phyloP scores from a whole-genome alignment of 2,888 invertebrate genomes.

The Philereme vetulata region DNA sequence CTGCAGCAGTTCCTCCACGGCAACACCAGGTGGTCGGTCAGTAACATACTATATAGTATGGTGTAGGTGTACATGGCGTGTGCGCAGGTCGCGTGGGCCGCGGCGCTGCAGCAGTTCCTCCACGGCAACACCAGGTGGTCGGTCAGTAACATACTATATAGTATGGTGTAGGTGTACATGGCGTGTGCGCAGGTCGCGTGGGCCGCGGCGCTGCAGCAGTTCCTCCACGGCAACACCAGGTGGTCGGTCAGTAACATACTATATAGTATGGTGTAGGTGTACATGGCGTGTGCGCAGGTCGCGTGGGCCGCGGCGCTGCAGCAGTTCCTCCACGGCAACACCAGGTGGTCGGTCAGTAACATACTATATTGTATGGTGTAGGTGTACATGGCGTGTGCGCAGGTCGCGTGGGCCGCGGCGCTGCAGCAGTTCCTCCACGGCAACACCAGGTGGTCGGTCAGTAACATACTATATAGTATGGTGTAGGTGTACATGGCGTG shows the following conservation, averaged over 20 bases:
- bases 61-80: constrained; percentile 83
- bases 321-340: constrained; percentile 88
- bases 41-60: constrained; percentile 45
- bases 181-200: constrained; percentile 86
- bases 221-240: constrained; percentile 86
- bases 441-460: constrained; percentile 81
- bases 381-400: constrained; percentile 86
- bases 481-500: constrained; percentile 83
- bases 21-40: constrained; percentile 81
- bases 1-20: constrained; percentile 89
- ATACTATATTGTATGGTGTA: neutral
- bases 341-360: constrained; percentile 79
- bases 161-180: constrained; percentile 79
- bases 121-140: constrained; percentile 84
- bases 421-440: constrained; percentile 89
- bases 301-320: constrained; percentile 88
- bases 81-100: constrained; percentile 86
- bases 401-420: constrained; percentile 87
- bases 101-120: constrained; percentile 89
- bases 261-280: constrained; percentile 59
- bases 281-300: constrained; percentile 85
- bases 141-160: constrained; percentile 62
- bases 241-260: constrained; percentile 77
- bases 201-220: constrained; percentile 88
- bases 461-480: constrained; percentile 45